phyloP scores from a whole-genome alignment of 2,888 invertebrate genomes.

The Amphipoea oculea region DNA sequence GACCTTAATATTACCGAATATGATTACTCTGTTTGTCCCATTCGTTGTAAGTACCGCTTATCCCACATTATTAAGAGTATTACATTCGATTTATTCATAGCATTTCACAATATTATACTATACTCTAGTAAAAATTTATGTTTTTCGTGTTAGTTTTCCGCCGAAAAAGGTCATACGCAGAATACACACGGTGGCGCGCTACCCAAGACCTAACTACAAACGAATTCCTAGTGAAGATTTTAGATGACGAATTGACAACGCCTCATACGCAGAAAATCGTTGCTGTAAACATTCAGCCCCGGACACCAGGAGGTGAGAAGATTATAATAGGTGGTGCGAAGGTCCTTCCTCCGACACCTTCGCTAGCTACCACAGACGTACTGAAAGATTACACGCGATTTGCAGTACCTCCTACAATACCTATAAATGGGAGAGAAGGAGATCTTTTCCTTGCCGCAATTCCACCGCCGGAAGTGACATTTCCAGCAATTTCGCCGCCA shows the following conservation, averaged over 20 bases:
- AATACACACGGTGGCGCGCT: constrained; percentile 85
- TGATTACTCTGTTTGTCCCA: constrained; percentile 76
- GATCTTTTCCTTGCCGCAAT: constrained; percentile 61
- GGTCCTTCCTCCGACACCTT: constrained; percentile 70
- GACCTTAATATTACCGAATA: constrained; percentile 73
- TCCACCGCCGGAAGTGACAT: constrained; percentile 46
- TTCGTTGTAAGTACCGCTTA: constrained; percentile 76
- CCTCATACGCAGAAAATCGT: constrained; percentile 73
- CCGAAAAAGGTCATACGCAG: constrained; percentile 79
- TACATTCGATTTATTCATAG: constrained; percentile 1
- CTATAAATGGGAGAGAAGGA: constrained; percentile 55
- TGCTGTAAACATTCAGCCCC: constrained; percentile 81
- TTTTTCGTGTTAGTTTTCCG: constrained; percentile 73
- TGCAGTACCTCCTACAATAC: constrained; percentile 76
- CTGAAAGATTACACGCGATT: constrained; percentile 82
- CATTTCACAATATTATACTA: not conserved
- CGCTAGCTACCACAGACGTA: constrained; percentile 55
- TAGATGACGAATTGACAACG: constrained; percentile 82
- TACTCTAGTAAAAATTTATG: constrained; percentile 17
- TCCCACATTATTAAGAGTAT: constrained; percentile 1
- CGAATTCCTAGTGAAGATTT: constrained; percentile 87
- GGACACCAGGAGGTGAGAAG: constrained; percentile 75
- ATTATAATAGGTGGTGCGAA: constrained; percentile 83
- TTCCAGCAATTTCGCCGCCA: constrained; percentile 40
- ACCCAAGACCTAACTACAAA: constrained; percentile 75